phyloP scores from a whole-genome alignment of 2,888 invertebrate genomes.

The Druceiella hillmani region DNA sequence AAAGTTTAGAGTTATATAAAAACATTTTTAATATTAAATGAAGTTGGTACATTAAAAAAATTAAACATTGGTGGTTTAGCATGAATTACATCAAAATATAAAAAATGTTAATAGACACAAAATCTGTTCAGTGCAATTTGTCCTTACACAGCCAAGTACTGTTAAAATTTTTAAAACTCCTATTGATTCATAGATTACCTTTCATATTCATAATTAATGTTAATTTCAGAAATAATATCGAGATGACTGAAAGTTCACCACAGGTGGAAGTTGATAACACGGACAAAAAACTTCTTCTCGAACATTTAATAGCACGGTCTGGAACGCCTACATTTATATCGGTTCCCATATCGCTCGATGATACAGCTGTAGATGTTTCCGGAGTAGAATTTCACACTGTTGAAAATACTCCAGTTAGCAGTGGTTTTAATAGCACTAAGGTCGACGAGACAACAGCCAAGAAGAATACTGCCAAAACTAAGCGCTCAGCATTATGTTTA shows the following conservation, averaged over 20 bases:
- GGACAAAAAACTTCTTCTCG: conserved; percentile 48
- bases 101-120: no score
- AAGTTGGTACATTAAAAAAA: no score
- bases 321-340: conserved; percentile 48
- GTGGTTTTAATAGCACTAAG: conserved; percentile 15
- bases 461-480: conserved; percentile 30
- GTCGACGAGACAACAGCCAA: conserved; percentile 29
- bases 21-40: no score
- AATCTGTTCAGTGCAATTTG: no score
- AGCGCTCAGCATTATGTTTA: conserved; percentile 41
- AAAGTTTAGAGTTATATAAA: no score
- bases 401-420: conserved; percentile 42
- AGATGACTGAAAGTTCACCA: conserved; percentile 23
- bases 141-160: no score
- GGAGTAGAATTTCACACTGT: conserved; percentile 47
- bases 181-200: no score
- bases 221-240: no score
- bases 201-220: no score
- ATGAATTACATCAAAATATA: no score
- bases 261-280: conserved; percentile 40
- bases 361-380: conserved; percentile 39
- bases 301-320: conserved; percentile 49
- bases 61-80: no score
- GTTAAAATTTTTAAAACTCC: no score
- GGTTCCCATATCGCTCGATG: conserved; percentile 36